These are phyloP conservation scores for Scaptomyza parva DNA, from an alignment of 2,888 invertebrate genomes.

Conservation along the genomic window DNA sequence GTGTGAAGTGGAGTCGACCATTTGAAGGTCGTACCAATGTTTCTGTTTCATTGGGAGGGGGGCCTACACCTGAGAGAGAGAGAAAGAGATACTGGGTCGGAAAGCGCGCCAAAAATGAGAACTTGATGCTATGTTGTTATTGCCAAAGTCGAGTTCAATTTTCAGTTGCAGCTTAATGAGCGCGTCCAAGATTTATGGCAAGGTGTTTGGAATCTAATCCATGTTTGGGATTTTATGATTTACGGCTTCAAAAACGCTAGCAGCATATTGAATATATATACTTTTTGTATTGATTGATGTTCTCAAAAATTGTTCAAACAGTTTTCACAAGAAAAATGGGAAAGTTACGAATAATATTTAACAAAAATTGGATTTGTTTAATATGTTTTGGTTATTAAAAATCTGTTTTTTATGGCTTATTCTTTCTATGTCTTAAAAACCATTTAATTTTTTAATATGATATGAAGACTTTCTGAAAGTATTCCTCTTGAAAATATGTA, in stretches of 20 bases:
- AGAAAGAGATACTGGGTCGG: slow-evolving; percentile 19
- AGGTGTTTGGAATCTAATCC: slow-evolving; percentile 66
- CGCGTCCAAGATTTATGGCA: slow-evolving; percentile 68
- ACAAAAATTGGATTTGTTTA: too few species aligned
- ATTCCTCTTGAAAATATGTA: not conserved
- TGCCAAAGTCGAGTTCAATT: slow-evolving; percentile 53
- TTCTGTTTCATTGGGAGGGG: slow-evolving; percentile 12
- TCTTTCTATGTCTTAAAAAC: too few species aligned
- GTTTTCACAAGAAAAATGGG: slow-evolving; percentile 31
- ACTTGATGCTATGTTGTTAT: slow-evolving; percentile 13
- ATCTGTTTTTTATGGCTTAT: too few species aligned
- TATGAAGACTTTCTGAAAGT: not conserved
- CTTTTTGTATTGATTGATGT: slow-evolving; percentile 72
- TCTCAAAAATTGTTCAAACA: slow-evolving; percentile 22
- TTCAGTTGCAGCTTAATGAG: slow-evolving; percentile 75
- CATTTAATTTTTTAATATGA: too few species aligned
- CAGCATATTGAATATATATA: slow-evolving; percentile 56
- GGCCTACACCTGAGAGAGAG: slow-evolving; percentile 19
- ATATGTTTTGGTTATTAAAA: not conserved
- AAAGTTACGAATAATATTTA: slow-evolving; percentile 7
- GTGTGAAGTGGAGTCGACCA: slow-evolving; percentile 55
- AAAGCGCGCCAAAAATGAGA: slow-evolving; percentile 70
- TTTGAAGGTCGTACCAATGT: slow-evolving; percentile 71
- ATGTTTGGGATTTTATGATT: slow-evolving; percentile 64
- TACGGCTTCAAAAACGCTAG: slow-evolving; percentile 60